phyloP scores from a whole-genome alignment of 2,797 vertebrate species.

The Poeciliopsis gracilis region DNA sequence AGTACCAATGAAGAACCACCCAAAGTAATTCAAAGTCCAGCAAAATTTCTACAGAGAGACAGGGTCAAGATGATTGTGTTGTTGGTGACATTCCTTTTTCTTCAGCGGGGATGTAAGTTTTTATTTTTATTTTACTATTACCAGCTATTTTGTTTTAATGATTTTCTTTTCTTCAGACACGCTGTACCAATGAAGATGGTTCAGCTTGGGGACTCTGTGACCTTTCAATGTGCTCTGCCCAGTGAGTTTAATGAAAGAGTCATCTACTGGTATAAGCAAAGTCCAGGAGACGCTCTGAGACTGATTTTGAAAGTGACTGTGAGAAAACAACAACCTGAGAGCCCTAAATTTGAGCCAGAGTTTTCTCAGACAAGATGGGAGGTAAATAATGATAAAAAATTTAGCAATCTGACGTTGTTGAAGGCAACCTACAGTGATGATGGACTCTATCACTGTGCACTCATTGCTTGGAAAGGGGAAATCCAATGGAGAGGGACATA shows the following conservation, averaged over 20 bases:
- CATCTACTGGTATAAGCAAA: constrained; percentile 15
- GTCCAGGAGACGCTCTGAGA: background rate
- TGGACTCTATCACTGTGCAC: background rate
- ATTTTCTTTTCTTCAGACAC: no score
- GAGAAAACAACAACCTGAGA: background rate
- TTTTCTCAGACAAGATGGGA: background rate
- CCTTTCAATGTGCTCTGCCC: background rate
- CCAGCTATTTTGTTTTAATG: background rate
- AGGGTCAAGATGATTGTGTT: background rate
- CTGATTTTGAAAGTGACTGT: background rate
- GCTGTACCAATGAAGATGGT: background rate
- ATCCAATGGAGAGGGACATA: background rate
- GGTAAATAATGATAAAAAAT: background rate
- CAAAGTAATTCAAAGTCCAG: background rate
- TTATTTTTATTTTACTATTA: no score
- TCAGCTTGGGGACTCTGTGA: background rate
- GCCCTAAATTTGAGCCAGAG: background rate
- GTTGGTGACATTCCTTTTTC: background rate
- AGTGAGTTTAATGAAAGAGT: background rate
- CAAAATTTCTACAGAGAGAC: background rate
- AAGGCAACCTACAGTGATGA: background rate
- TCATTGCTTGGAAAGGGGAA: background rate
- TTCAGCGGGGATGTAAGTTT: background rate
- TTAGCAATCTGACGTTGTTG: background rate
- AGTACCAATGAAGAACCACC: background rate